phyloP scores from a whole-genome alignment of 2,888 invertebrate species.

The Eupithecia tripunctaria region DNA sequence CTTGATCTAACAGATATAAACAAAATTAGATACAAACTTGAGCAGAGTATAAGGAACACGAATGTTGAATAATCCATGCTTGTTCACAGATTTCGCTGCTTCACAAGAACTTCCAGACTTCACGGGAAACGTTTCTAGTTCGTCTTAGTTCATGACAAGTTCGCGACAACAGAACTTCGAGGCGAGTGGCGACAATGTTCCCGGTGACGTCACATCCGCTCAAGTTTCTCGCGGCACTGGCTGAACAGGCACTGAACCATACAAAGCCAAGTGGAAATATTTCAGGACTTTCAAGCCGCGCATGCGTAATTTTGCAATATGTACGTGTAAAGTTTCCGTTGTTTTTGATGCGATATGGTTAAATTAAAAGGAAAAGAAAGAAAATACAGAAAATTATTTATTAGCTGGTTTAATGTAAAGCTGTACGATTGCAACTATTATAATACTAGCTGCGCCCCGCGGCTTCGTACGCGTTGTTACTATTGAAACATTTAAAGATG shows the following conservation, averaged over 20 bases:
- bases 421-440: no score
- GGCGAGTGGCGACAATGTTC: background rate
- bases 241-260: no score
- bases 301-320: conserved; percentile 52
- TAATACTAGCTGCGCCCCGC: no score
- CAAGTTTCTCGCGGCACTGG: conserved; percentile 48
- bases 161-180: conserved; percentile 1
- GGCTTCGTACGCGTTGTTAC: no score
- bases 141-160: conserved; percentile 34
- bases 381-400: no score
- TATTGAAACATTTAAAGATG: no score
- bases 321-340: background rate
- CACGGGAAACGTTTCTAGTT: conserved; percentile 29
- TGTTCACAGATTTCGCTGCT: conserved; percentile 48
- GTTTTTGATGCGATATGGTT: background rate
- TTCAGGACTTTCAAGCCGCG: conserved; percentile 46
- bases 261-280: conserved; percentile 52
- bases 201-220: conserved; percentile 43
- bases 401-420: no score
- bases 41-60: conserved; percentile 69
- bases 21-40: conserved; percentile 67
- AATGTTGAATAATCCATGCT: conserved; percentile 67
- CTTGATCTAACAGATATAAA: background rate
- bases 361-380: no score
- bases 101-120: conserved; percentile 35